These are phyloP conservation scores for Aphis craccivora DNA, from an alignment of 1,140 invertebrate species.

Conservation along the genomic window DNA sequence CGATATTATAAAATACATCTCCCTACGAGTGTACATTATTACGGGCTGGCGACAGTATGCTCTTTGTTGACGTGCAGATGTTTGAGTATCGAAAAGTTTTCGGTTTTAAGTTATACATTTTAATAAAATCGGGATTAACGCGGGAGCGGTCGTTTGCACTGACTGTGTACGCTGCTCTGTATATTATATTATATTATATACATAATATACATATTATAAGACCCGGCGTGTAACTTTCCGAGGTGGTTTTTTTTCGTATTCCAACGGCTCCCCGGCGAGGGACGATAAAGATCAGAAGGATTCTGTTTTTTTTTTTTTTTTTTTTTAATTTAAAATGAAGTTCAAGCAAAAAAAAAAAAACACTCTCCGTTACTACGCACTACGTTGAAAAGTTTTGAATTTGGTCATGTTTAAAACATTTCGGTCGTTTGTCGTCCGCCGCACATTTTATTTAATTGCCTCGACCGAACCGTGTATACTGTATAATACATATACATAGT, in stretches of 20 bases:
- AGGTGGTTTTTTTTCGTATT: neutral
- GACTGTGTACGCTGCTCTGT: neutral
- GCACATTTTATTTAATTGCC: constrained; percentile 26
- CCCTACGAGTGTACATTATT: no score
- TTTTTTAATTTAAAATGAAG: constrained; percentile 40
- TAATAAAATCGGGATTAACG: constrained; percentile 31
- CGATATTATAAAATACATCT: no score
- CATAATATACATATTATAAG: neutral
- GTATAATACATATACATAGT: neutral
- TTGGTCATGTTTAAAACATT: constrained; percentile 42
- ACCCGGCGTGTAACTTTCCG: neutral
- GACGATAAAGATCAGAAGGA: constrained; percentile 28
- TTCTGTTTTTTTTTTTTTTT: neutral
- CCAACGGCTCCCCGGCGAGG: neutral
- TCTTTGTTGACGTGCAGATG: neutral
- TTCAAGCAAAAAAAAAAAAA: constrained; percentile 30
- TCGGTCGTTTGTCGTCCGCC: constrained; percentile 3
- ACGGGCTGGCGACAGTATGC: no score
- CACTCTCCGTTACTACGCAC: neutral
- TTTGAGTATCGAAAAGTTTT: constrained; percentile 31
- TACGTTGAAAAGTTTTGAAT: constrained; percentile 25
- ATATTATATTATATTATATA: constrained; percentile 1
- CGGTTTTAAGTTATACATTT: neutral
- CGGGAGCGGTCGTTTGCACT: neutral
- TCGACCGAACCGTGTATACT: neutral